A percentile compares a stretch with the other conserved stretches of the same genome.
Conservation (phyloP, 1,140 invertebrate species). For the Melanaphis sacchari region DNA sequence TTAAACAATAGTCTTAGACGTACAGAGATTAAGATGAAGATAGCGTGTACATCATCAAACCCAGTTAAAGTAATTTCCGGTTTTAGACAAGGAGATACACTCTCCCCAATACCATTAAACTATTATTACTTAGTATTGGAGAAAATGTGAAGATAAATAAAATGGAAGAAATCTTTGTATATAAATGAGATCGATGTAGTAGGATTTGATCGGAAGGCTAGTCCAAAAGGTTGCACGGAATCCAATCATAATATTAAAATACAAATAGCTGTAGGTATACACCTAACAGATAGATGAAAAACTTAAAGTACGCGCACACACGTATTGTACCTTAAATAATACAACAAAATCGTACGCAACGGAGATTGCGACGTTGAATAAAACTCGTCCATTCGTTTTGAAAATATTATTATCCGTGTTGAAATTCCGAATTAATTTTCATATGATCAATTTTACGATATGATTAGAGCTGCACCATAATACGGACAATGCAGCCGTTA, state of each 20-base stretch:
- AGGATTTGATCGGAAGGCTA: too few species aligned
- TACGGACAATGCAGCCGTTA: neutral
- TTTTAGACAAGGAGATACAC: neutral
- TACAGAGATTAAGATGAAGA: neutral
- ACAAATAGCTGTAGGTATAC: neutral
- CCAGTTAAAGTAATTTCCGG: slow-evolving; percentile 1
- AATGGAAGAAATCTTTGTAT: neutral
- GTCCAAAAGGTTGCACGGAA: neutral
- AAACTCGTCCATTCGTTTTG: neutral
- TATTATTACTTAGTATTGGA: slow-evolving; percentile 9
- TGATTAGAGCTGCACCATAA: neutral
- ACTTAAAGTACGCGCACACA: neutral
- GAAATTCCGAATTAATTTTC: neutral
- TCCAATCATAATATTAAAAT: neutral
- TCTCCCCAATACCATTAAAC: neutral
- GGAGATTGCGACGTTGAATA: too few species aligned
- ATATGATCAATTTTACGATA: neutral
- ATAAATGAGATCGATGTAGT: neutral
- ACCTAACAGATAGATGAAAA: neutral
- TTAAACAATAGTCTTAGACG: neutral
- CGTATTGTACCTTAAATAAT: too few species aligned
- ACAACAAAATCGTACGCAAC: too few species aligned
- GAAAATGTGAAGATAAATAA: neutral
- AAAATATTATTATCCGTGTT: neutral
- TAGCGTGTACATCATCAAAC: neutral